Base-by-base conservation (phyloP, 2,888 invertebrate species). In the Drosophila kambysellisi region DNA sequence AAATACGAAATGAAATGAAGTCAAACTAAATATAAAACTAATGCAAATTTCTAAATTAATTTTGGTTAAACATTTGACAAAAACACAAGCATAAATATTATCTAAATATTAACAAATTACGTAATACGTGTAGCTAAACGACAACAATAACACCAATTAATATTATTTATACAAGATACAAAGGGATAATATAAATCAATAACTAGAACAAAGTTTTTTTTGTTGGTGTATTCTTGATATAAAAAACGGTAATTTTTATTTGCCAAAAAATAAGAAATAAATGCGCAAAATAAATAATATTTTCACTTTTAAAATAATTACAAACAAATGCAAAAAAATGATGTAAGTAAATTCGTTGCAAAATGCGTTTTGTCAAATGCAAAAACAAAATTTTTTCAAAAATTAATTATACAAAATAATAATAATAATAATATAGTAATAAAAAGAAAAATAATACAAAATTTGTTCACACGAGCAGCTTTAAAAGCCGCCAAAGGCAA, bases 351-450 rank as follows among this genome's bases (percentile, higher is more conserved):
- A 82, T 80, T 83, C 81, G 70, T 70, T 85, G 86, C 86, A 71
- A 82, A 85, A 86, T 91, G 91, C 86, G 82, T 89, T 88, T 88
- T 90, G 91, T 88, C 90, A 89, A 89, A 91, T 90, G 91, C 90
- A 90, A 74, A 83, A 88, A 88, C 87, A 89, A 90, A 84, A 81
- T 70, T 60, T 63, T 66, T 79, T 62, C 57, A 78, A 88, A 77
- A 74, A 61, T 74, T 52, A 74, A 75, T 70, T 71, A 70, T 78
- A 78, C 70, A 74, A 77, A 74, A 75, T 81, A 81, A 81, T 83
- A 86, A 71, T 74, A 67, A 68, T 60, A 67, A 70, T 39, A 69
- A 76, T 69, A 32, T 62, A 61, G 69, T 61, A 66, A 39, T 20
- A 60, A 62, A 37, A 48, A 50, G 48, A 43, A 64, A 67, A 53